Conservation (phyloP, 30 jellyfish, hydroid and myxozoan genomes). For the Catostylus mosaicus region DNA sequence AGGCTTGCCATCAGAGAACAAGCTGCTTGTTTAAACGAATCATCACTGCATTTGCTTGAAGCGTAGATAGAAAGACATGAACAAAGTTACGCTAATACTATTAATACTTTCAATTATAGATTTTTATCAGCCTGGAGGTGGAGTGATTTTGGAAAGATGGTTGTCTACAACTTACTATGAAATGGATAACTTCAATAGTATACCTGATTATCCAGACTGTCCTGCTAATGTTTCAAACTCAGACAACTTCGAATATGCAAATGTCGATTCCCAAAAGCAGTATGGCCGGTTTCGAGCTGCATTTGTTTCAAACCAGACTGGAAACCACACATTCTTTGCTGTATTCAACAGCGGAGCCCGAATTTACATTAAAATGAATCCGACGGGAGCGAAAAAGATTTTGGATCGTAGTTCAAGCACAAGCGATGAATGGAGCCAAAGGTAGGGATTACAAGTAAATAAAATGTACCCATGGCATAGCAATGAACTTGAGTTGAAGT, state of each 20-base stretch:
- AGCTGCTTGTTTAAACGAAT: too few relatives aligned
- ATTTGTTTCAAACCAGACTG: constrained; percentile 47
- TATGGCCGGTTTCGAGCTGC: constrained; percentile 27
- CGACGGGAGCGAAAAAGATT: constrained; percentile 24
- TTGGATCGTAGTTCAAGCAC: background rate
- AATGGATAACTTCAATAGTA: constrained; percentile 11
- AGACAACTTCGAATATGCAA: constrained; percentile 20
- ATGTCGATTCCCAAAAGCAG: background rate
- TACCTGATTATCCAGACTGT: constrained; percentile 54
- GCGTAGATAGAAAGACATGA: too few relatives aligned
- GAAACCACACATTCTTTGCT: constrained; percentile 49
- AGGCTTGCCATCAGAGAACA: too few relatives aligned
- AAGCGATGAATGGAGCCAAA: constrained; percentile 16
- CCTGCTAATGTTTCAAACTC: constrained; percentile 29
- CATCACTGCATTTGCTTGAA: too few relatives aligned
- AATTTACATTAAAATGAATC: constrained; percentile 14
- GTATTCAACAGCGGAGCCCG: constrained; percentile 17
- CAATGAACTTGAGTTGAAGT: too few relatives aligned
- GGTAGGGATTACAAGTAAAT: too few relatives aligned
- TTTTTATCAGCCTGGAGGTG: constrained; percentile 41
- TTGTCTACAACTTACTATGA: background rate
- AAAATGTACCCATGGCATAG: too few relatives aligned
- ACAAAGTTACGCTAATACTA: too few relatives aligned
- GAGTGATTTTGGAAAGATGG: constrained; percentile 40
- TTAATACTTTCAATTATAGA: background rate